These are phyloP conservation scores for Ladona fulva DNA, from an alignment of 1,140 invertebrate species.

Conservation along the genomic window DNA sequence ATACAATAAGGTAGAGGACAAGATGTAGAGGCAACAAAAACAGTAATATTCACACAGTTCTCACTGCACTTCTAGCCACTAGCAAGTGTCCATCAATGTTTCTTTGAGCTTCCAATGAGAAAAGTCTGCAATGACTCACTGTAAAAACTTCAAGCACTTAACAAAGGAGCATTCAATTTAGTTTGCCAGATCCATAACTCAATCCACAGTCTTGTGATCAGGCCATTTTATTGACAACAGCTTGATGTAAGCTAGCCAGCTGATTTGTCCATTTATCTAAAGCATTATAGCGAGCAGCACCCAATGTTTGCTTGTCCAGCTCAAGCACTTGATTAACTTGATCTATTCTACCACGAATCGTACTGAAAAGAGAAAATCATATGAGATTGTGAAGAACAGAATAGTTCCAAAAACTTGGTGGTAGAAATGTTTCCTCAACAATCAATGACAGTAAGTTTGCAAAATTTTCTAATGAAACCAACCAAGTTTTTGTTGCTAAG, in stretches of 20 bases:
- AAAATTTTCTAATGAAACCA: no score
- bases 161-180: background rate
- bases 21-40: background rate
- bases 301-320: conserved; percentile 69
- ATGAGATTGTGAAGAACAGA: no score
- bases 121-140: background rate
- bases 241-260: conserved; percentile 75
- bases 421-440: no score
- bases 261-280: conserved; percentile 95
- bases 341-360: conserved; percentile 94
- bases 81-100: background rate
- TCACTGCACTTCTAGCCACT: background rate
- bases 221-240: conserved; percentile 83
- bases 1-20: background rate
- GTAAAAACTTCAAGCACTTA: conserved; percentile 4
- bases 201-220: conserved; percentile 32
- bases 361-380: conserved; percentile 49
- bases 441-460: no score
- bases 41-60: background rate
- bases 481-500: no score
- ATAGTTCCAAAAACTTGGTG: no score
- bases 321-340: conserved; percentile 93
- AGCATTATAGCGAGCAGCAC: conserved; percentile 79
- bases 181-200: background rate
- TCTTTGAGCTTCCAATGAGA: conserved; percentile 11